These are phyloP conservation scores for Etheostoma spectabile DNA, from an alignment of 2,113 vertebrate species.

Conservation along the genomic window DNA sequence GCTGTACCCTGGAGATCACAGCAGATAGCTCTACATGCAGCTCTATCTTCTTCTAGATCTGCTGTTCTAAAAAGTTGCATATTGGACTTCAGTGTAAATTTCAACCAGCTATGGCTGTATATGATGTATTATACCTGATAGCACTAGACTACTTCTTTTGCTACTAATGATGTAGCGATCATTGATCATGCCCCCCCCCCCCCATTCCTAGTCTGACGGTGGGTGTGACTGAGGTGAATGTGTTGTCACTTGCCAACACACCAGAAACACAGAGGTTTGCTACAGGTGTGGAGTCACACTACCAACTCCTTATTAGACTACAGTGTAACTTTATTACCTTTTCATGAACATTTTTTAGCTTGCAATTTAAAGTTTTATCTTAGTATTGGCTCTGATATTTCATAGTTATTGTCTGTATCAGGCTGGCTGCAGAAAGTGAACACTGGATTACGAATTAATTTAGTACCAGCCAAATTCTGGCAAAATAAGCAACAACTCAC, in stretches of 20 bases:
- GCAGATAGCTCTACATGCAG: background rate
- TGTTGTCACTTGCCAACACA: slow-evolving; percentile 16
- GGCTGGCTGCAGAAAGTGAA: background rate
- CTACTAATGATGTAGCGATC: background rate
- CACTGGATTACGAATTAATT: background rate
- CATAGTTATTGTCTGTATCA: background rate
- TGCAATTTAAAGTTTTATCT: background rate
- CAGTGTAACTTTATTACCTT: background rate
- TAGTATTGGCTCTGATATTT: background rate
- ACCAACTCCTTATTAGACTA: background rate
- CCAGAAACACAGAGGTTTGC: slow-evolving; percentile 13
- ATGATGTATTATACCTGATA: background rate
- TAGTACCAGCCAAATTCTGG: no score
- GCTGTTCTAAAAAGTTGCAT: background rate
- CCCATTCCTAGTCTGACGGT: slow-evolving; percentile 6
- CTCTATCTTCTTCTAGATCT: background rate
- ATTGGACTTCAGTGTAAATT: background rate
- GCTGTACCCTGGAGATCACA: slow-evolving; percentile 14
- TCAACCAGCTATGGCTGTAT: background rate
- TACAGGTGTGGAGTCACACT: background rate
- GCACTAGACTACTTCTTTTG: background rate
- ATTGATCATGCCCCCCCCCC: no score
- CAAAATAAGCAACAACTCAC: no score
- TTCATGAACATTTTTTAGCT: no score
- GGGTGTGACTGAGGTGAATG: background rate